Evolutionary conservation across 2,113 vertebrate genomes (phyloP), one percentile per base, ranked within the genome.

Genomic region (Columba janthina): DNA sequence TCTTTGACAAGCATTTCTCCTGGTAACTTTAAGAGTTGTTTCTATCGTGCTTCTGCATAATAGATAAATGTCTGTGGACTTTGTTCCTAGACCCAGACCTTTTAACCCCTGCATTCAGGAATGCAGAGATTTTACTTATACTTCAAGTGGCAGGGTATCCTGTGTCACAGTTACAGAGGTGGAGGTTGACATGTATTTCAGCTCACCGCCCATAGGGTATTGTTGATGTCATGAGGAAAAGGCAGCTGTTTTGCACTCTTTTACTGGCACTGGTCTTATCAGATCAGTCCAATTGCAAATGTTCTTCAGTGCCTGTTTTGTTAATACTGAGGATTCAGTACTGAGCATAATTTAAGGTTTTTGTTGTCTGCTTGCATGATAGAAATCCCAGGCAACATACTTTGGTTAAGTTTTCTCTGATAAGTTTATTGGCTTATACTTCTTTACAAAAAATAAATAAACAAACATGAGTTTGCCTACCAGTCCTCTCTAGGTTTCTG

Each of bases 121-220:
- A 97, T 90, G 66, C 58, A 81, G 75, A 66, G 5, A 42, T 92
- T 94, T 93, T 78, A 70, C 79, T 61, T 88, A 2, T 84, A 91
- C 95, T 94, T 92, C 86, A 85, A 96, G 80, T 91, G 85, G 74
- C 42, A 84, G 62, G 15, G n/a, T 94, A 90, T 92, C 71, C 92
- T 86, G 84, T 96, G 54, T 94, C 89, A 93, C 81, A 88, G 89
- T 95, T 83, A 66, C 67, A 69, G 87, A 92, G 84, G 75, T 94
- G 76, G 79, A 92, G 77, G 79, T 85, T 96, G 91, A 94, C 61
- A 58, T 79, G 22, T 75, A 93, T 86, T 96, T 95, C 88, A 83
- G 44, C 34, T 94, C 36, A 42, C 21, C 77, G 51, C 67, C 89
- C 62, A 76, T 20, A 58, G 75, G 50, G 69, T 84, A 81, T 81